A percentile compares a stretch with the other conserved stretches of the same genome.
These are phyloP conservation scores for Rissa tridactyla DNA, from an alignment of 2,113 vertebrate species.

Conservation along the genomic window DNA sequence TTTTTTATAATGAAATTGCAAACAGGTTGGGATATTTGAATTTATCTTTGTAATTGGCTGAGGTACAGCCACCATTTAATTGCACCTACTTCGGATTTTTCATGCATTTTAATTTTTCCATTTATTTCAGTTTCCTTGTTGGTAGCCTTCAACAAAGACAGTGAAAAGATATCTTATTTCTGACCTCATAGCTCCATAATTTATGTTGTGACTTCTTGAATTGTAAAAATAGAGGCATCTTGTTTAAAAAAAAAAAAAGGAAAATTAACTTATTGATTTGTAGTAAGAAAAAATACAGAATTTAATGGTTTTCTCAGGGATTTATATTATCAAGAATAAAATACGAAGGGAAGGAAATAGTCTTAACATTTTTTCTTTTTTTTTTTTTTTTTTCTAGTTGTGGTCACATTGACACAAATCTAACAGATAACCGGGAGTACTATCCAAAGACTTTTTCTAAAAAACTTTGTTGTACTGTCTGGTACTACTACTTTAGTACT, in stretches of 20 bases:
- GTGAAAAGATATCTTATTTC: neutral
- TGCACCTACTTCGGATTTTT: neutral
- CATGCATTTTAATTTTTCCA: neutral
- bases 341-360: neutral
- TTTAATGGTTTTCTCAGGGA: neutral
- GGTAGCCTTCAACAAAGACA: neutral
- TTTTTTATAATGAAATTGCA: neutral
- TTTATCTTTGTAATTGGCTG: neutral
- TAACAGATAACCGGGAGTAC: neutral
- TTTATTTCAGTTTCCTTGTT: neutral
- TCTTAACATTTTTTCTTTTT: neutral
- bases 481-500: neutral
- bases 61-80: neutral
- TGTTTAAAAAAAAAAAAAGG: neutral
- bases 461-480: neutral
- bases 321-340: neutral
- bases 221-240: neutral
- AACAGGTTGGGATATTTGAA: neutral
- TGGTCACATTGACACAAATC: neutral
- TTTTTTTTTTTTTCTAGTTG: neutral
- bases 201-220: neutral
- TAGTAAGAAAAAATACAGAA: conserved; percentile 8
- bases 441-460: neutral
- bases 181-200: neutral
- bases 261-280: conserved; percentile 25